Percentiles rank a stretch among this genome's conserved stretches.
Evolutionary conservation across 2,113 vertebrate genomes (phyloP).

Genomic region (Microcebus ravelobensis): DNA sequence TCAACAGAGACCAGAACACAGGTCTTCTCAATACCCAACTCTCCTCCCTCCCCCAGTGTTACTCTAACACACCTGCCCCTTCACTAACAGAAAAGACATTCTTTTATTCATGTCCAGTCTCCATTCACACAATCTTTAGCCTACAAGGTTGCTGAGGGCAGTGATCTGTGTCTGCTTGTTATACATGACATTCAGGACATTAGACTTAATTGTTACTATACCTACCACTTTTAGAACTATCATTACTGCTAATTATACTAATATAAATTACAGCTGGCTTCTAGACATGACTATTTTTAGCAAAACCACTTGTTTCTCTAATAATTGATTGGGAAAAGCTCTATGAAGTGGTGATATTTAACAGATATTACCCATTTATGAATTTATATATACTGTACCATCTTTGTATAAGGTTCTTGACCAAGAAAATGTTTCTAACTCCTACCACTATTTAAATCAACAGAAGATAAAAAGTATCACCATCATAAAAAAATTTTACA

Average conservation of each 20-base stretch:
- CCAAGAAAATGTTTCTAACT: background rate
- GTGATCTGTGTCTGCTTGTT: background rate
- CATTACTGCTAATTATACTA: background rate
- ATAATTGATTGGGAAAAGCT: background rate
- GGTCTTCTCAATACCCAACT: background rate
- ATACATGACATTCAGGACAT: background rate
- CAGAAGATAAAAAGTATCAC: conserved; percentile 20
- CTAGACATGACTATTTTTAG: conserved; percentile 16
- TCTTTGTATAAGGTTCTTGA: background rate
- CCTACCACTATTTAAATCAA: conserved; percentile 8
- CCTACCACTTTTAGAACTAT: background rate
- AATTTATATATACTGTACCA: background rate
- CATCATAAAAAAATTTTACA: background rate
- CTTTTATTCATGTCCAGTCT: background rate
- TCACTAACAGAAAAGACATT: background rate
- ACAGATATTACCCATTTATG: background rate
- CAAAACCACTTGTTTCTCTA: conserved; percentile 18
- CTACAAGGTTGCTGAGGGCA: background rate
- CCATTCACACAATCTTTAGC: background rate
- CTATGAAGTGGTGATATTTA: background rate
- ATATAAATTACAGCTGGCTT: conserved; percentile 21
- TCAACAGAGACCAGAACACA: background rate
- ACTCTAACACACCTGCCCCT: background rate
- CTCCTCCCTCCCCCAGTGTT: background rate
- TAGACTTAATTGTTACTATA: background rate